Evolutionary conservation across 2,797 vertebrate genomes (phyloP).

Genomic region (Argya squamiceps): DNA sequence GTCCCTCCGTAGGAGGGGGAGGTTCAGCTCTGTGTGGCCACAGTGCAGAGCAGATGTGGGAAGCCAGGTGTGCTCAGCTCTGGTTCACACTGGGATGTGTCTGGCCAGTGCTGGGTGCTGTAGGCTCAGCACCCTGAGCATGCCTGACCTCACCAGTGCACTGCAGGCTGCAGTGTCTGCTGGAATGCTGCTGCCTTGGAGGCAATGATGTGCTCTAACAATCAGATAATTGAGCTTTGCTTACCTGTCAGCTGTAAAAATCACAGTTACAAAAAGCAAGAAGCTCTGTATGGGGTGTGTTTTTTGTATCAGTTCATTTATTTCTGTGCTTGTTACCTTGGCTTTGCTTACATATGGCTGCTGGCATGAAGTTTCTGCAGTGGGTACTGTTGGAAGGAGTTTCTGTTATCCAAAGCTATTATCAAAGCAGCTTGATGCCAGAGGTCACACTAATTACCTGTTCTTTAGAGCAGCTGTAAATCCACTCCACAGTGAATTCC

Average conservation of each 20-base stretch:
- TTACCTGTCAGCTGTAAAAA: neutral
- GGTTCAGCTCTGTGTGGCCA: neutral
- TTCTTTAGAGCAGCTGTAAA: neutral
- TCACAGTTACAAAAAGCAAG: neutral
- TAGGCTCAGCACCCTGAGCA: neutral
- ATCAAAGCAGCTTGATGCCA: neutral
- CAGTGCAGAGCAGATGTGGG: neutral
- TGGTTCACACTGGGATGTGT: neutral
- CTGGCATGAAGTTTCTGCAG: neutral
- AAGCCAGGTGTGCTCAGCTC: neutral
- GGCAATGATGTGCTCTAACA: neutral
- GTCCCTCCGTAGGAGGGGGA: accelerated
- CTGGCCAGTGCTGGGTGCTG: neutral
- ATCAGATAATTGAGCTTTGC: neutral
- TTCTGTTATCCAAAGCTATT: neutral
- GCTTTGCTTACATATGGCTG: neutral
- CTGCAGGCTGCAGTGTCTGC: neutral
- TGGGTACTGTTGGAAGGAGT: neutral
- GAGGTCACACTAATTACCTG: neutral
- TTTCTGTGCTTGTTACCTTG: neutral
- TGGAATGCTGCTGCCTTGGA: neutral
- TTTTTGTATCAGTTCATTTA: neutral
- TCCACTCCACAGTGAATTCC: neutral
- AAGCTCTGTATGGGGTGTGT: accelerated
- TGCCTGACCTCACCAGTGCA: neutral